Evolutionary conservation across 2,888 invertebrate genomes (phyloP).

Genomic region (Trileptium ribeirensis): DNA sequence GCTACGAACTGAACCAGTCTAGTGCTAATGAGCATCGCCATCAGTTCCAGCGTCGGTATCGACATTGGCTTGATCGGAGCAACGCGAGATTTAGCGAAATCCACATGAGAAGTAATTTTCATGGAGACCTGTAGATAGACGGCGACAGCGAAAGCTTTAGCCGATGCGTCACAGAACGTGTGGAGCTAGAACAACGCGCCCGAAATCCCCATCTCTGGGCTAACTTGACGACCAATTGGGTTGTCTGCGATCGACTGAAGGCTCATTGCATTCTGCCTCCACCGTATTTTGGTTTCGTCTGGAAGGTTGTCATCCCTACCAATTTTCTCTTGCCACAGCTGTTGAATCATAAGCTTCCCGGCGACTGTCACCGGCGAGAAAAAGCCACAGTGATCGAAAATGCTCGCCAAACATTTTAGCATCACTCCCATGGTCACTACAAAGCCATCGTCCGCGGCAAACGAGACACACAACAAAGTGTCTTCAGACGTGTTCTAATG

Average conservation of each 20-base stretch:
- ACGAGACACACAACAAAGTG: background rate
- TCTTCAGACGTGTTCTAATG: background rate
- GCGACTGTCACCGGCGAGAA: background rate
- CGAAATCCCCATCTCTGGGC: background rate
- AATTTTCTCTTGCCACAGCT: background rate
- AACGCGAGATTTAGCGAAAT: background rate
- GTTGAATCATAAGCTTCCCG: background rate
- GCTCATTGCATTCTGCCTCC: background rate
- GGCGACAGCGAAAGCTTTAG: background rate
- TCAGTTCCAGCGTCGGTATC: slow-evolving; percentile 21
- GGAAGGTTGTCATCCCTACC: background rate
- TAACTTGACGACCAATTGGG: background rate
- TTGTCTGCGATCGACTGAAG: background rate
- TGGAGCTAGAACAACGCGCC: background rate
- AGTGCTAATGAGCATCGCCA: background rate
- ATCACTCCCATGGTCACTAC: background rate
- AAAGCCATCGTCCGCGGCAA: background rate
- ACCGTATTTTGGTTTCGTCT: background rate
- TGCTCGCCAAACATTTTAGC: background rate
- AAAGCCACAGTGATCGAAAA: background rate
- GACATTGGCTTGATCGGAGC: background rate
- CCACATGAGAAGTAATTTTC: background rate
- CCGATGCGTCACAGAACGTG: slow-evolving; percentile 1
- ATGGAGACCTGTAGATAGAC: background rate
- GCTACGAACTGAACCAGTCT: background rate